Conservation (phyloP, 2,797 vertebrate species). For the Diglossa cyanea region DNA sequence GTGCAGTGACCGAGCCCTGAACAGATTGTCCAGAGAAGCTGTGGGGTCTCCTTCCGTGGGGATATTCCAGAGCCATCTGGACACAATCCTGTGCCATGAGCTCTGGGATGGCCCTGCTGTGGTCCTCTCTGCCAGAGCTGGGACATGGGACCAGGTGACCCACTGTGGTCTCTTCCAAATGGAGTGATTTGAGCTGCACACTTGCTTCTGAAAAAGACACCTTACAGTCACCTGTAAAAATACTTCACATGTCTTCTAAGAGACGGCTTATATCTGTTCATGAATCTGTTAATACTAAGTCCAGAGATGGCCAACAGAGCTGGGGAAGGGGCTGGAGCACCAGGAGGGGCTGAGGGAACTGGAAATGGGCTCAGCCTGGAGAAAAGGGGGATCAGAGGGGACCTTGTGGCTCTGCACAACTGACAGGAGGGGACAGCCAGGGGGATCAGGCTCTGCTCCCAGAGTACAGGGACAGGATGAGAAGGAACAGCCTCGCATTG, state of each 20-base stretch:
- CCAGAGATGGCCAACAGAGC: neutral
- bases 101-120: neutral
- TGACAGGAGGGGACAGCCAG: accelerated
- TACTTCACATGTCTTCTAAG: accelerated
- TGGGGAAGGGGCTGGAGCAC: neutral
- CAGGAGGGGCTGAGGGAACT: accelerated
- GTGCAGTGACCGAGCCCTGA: accelerated
- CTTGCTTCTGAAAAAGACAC: neutral
- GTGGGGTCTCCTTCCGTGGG: neutral
- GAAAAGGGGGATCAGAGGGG: neutral
- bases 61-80: too few relatives aligned
- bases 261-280: accelerated
- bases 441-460: accelerated
- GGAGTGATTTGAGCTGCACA: neutral
- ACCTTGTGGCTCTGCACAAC: accelerated
- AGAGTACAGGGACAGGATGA: neutral
- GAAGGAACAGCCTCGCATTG: accelerated
- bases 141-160: too few relatives aligned
- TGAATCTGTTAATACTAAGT: accelerated
- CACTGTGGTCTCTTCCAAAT: neutral
- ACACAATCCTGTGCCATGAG: accelerated
- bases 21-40: neutral
- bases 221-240: neutral
- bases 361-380: neutral
- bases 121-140: neutral